Percentiles rank a stretch among this genome's conserved stretches.
Evolutionary conservation across 30 jellyfish, hydroid and myxozoan genomes (phyloP).

Genomic region (Chironex yamaguchii): DNA sequence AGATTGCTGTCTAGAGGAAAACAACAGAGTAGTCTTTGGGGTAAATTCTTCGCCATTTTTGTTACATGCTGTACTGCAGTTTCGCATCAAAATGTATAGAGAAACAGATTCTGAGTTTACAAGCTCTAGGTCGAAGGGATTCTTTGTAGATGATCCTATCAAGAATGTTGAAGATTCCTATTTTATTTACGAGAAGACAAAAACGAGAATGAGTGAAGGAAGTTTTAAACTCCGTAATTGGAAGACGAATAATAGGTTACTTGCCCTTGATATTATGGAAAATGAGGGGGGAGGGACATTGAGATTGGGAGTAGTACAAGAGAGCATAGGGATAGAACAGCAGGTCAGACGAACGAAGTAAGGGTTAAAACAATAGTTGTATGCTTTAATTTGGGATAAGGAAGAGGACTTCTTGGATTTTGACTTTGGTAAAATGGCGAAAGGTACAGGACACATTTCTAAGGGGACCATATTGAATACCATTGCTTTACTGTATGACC

Average conservation of each 20-base stretch:
- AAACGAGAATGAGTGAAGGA: conserved; percentile 49
- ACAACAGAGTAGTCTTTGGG: conserved; percentile 22
- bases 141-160: conserved; percentile 34
- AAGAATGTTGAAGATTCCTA: neutral
- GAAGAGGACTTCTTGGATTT: conserved; percentile 21
- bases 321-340: neutral
- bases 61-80: conserved; percentile 41
- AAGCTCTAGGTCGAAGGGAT: neutral
- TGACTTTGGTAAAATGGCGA: conserved; percentile 8
- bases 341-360: too few relatives aligned
- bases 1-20: neutral
- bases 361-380: conserved; percentile 13
- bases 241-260: conserved; percentile 17
- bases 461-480: conserved; percentile 12
- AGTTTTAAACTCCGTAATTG: conserved; percentile 37
- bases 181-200: conserved; percentile 2
- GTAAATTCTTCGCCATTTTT: conserved; percentile 44
- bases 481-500: conserved; percentile 12
- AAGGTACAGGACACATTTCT: conserved; percentile 19
- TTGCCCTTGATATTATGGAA: neutral
- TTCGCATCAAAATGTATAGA: conserved; percentile 1
- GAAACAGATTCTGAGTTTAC: conserved; percentile 49
- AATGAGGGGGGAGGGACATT: neutral
- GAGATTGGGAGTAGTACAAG: conserved; percentile 6
- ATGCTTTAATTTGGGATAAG: conserved; percentile 20